phyloP scores from a whole-genome alignment of 2,888 invertebrate genomes.

The Celastrina argiolus region DNA sequence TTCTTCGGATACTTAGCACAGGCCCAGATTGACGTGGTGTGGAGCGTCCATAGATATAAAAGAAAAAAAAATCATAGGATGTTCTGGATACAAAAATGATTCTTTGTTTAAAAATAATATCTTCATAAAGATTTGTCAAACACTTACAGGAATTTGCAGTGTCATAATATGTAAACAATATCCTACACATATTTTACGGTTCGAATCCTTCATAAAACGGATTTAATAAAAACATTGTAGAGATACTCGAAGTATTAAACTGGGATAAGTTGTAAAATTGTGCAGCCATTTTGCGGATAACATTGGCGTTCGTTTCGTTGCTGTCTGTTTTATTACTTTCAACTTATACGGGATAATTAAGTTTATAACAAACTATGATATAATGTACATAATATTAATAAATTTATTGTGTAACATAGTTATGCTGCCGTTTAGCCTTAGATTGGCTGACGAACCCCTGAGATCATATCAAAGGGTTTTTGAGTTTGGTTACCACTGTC shows the following conservation, averaged over 20 bases:
- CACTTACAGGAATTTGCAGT: background rate
- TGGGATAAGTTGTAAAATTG: conserved; percentile 24
- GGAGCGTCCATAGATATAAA: too few species aligned
- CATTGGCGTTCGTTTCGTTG: conserved; percentile 14
- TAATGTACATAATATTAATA: background rate
- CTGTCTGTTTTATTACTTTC: conserved; percentile 6
- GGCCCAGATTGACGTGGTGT: too few species aligned
- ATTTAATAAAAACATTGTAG: conserved; percentile 18
- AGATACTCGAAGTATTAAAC: conserved; percentile 23
- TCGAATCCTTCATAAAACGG: conserved; percentile 12
- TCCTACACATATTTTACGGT: conserved; percentile 9
- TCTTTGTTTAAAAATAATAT: background rate
- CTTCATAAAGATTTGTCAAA: background rate
- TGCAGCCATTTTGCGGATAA: conserved; percentile 6
- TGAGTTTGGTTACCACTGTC: too few species aligned
- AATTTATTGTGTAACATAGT: too few species aligned
- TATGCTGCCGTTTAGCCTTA: too few species aligned
- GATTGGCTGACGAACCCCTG: too few species aligned
- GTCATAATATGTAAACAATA: background rate
- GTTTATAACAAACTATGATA: background rate
- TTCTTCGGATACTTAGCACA: too few species aligned
- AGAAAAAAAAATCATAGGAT: too few species aligned
- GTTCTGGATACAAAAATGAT: too few species aligned
- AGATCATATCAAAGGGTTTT: too few species aligned
- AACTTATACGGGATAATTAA: background rate